Conservation (phyloP, 2,888 invertebrate genomes). For the Gari tellinella region DNA sequence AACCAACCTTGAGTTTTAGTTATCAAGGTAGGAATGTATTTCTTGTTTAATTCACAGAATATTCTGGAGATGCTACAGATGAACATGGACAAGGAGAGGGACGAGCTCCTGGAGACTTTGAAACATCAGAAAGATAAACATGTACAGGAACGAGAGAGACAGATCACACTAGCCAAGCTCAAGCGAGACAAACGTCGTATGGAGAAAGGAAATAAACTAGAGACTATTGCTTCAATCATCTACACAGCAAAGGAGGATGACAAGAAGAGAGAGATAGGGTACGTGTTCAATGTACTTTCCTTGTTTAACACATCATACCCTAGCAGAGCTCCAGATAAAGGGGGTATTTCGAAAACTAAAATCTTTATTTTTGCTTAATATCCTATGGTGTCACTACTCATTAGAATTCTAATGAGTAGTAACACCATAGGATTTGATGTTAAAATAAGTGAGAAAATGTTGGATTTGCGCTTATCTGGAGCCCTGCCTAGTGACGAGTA, state of each 20-base stretch:
- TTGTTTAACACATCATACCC: too few relatives aligned
- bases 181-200: constrained; percentile 69
- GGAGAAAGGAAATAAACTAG: constrained; percentile 75
- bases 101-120: constrained; percentile 69
- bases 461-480: too few relatives aligned
- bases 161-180: constrained; percentile 73
- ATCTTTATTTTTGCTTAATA: too few relatives aligned
- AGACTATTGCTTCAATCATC: constrained; percentile 74
- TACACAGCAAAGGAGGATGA: constrained; percentile 61
- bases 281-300: constrained; percentile 28
- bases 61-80: constrained; percentile 74
- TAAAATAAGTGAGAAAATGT: too few relatives aligned
- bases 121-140: constrained; percentile 66
- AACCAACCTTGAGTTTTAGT: too few relatives aligned
- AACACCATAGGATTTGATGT: too few relatives aligned
- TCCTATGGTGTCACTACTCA: too few relatives aligned
- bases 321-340: too few relatives aligned
- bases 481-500: too few relatives aligned
- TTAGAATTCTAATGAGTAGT: too few relatives aligned
- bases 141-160: constrained; percentile 68
- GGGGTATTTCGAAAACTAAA: too few relatives aligned
- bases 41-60: constrained; percentile 64
- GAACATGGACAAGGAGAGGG: constrained; percentile 77
- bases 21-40: too few relatives aligned
- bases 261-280: constrained; percentile 65